phyloP scores from a whole-genome alignment of 2,113 vertebrate genomes.

The Climacteris rufus region DNA sequence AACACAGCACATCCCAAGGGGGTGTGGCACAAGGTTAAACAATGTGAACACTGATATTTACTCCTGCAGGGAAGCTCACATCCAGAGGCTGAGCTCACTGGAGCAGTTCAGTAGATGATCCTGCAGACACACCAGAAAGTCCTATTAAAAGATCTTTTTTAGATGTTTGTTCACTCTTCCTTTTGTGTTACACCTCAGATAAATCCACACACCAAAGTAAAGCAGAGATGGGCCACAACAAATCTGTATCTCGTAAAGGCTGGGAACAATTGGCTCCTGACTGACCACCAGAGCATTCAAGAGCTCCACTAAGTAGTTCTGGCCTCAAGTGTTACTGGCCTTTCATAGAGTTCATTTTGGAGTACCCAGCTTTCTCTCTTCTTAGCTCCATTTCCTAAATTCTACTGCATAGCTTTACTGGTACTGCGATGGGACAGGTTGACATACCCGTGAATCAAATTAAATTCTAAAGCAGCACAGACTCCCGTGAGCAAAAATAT shows the following conservation, averaged over 20 bases:
- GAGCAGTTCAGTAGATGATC: background rate
- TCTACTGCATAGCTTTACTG: background rate
- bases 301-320: background rate
- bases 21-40: accelerated
- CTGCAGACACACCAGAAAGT: background rate
- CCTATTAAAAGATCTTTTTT: background rate
- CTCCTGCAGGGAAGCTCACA: background rate
- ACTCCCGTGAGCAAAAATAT: background rate
- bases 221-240: background rate
- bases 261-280: background rate
- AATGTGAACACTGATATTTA: too few species aligned
- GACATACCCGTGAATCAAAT: background rate
- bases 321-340: background rate
- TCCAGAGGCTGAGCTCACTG: background rate
- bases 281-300: background rate
- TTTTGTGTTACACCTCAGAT: background rate
- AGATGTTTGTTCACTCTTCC: background rate
- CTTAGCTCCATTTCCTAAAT: background rate
- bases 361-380: background rate
- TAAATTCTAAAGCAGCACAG: background rate
- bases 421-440: background rate
- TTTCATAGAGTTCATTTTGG: background rate
- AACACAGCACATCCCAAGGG: too few species aligned
- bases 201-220: background rate
- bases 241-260: background rate